Evolutionary conservation across 2,888 invertebrate species (phyloP).

Genomic region (Heliothis peltigera): DNA sequence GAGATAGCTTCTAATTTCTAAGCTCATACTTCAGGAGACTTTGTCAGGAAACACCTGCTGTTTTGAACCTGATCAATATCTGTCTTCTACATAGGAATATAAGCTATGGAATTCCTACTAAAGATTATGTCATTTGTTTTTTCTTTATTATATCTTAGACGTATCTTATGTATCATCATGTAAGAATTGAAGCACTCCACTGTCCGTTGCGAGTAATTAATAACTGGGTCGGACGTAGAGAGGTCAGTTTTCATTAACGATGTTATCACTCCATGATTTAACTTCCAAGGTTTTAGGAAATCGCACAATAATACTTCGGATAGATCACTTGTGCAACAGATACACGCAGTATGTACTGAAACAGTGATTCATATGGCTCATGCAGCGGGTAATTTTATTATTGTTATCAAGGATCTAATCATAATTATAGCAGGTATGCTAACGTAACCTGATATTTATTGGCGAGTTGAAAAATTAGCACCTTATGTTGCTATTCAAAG

Average conservation of each 20-base stretch:
- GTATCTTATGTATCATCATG: background rate
- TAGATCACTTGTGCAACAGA: constrained; percentile 60
- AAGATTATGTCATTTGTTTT: too few relatives aligned
- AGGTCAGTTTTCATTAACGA: constrained; percentile 85
- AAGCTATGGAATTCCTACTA: too few relatives aligned
- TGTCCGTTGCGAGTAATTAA: constrained; percentile 68
- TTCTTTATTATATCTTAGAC: background rate
- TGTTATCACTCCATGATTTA: constrained; percentile 81
- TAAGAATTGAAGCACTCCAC: constrained; percentile 22
- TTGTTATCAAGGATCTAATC: constrained; percentile 63
- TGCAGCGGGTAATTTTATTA: constrained; percentile 57
- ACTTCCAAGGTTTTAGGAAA: constrained; percentile 81
- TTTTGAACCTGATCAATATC: too few relatives aligned
- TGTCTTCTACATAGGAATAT: too few relatives aligned
- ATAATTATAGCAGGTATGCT: constrained; percentile 61
- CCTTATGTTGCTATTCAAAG: constrained; percentile 31
- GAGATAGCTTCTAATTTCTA: too few relatives aligned
- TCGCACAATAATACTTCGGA: constrained; percentile 53
- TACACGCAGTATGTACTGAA: constrained; percentile 26
- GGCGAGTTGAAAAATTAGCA: constrained; percentile 59
- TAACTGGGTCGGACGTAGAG: constrained; percentile 84
- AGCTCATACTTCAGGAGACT: too few relatives aligned
- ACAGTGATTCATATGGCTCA: constrained; percentile 53
- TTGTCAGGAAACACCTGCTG: too few relatives aligned
- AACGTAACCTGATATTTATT: constrained; percentile 60